phyloP scores from a whole-genome alignment of 2,888 invertebrate genomes.

The Trypoxylon attenuatum region DNA sequence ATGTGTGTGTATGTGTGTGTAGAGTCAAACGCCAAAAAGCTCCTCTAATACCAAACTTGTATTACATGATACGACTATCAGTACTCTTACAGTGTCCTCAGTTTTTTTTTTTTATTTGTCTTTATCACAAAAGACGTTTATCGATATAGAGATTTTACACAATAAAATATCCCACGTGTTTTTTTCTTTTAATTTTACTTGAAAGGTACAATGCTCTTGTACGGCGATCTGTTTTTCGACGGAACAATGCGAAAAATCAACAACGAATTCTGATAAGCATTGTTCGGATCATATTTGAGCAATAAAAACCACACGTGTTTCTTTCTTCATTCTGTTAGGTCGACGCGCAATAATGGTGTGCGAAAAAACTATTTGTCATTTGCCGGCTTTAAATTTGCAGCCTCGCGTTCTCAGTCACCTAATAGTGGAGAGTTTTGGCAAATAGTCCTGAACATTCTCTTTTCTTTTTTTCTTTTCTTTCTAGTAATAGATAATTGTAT shows the following conservation, averaged over 20 bases:
- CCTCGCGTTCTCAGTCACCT: constrained; percentile 6
- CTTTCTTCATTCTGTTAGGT: constrained; percentile 29
- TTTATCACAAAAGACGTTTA: constrained; percentile 7
- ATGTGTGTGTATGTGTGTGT: no score
- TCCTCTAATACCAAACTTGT: constrained; percentile 44
- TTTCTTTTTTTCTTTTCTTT: no score
- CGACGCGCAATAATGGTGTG: constrained; percentile 42
- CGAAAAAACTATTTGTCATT: constrained; percentile 30
- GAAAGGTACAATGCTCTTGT: no score
- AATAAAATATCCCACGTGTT: constrained; percentile 25
- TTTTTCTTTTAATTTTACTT: no score
- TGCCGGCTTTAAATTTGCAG: constrained; percentile 7
- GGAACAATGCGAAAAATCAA: constrained; percentile 40
- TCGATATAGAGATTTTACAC: constrained; percentile 30
- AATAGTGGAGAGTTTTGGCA: constrained; percentile 46
- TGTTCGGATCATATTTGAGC: constrained; percentile 55
- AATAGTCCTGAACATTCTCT: constrained; percentile 28
- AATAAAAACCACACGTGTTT: constrained; percentile 58
- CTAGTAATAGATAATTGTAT: constrained; percentile 43
- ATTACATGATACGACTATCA: constrained; percentile 53
- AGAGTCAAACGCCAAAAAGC: constrained; percentile 59
- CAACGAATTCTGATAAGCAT: constrained; percentile 31
- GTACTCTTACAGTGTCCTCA: constrained; percentile 34
- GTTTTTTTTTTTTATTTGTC: constrained; percentile 10
- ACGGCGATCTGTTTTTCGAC: constrained; percentile 30